Conservation (phyloP, 2,797 vertebrate species). For the Xenops minutus region DNA sequence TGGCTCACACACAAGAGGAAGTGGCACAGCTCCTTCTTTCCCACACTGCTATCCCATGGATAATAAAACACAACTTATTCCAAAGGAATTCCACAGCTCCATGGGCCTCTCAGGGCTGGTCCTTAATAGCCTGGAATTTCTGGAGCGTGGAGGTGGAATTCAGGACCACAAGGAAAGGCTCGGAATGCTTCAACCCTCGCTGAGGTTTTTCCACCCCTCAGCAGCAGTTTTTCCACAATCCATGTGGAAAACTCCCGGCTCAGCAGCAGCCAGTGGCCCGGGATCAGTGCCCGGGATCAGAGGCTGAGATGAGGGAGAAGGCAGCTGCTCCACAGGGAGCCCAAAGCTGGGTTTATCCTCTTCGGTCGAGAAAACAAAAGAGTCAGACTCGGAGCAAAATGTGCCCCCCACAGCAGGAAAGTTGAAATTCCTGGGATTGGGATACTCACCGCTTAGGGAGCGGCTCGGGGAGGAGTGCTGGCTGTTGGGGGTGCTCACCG, state of each 20-base stretch:
- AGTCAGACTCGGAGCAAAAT: not conserved
- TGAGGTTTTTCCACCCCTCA: not conserved
- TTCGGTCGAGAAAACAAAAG: not conserved
- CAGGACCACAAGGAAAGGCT: not conserved
- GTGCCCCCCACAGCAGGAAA: not conserved
- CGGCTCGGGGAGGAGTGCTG: conserved; percentile 90
- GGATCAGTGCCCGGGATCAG: not conserved
- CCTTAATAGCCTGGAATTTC: no score
- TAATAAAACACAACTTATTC: not conserved
- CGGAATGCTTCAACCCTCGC: not conserved
- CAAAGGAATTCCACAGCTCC: not conserved
- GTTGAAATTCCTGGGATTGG: not conserved
- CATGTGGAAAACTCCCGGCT: not conserved
- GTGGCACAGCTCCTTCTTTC: not conserved
- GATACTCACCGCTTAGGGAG: conserved; percentile 84
- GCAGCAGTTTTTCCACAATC: not conserved
- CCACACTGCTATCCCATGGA: not conserved
- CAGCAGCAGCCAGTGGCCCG: not conserved
- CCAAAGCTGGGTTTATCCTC: not conserved
- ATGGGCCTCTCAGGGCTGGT: not conserved
- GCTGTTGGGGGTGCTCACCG: conserved; percentile 90
- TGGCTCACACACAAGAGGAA: not conserved
- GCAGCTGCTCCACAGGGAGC: not conserved
- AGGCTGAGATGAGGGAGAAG: not conserved
- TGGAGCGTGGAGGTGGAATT: not conserved